Evolutionary conservation across 2,888 invertebrate species (phyloP).

Genomic region (Pseudococcus jackbeardsleyi): DNA sequence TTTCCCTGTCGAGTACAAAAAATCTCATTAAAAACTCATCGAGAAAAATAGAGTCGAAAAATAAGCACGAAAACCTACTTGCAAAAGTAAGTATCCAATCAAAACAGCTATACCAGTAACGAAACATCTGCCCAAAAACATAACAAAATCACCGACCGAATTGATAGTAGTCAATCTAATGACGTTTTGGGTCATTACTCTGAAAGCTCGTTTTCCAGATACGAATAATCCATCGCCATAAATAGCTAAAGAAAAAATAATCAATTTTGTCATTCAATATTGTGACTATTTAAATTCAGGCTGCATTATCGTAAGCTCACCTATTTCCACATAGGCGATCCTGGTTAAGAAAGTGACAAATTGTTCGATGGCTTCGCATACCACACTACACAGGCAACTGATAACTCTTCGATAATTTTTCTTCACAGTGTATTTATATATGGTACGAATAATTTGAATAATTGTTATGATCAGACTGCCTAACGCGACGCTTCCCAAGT

Average conservation of each 20-base stretch:
- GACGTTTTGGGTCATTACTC: conserved; percentile 75
- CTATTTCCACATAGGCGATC: conserved; percentile 80
- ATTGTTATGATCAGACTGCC: conserved; percentile 82
- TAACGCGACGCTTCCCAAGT: conserved; percentile 83
- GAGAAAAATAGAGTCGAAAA: not conserved
- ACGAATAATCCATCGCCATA: conserved; percentile 77
- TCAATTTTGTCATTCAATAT: not conserved
- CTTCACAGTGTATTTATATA: conserved; percentile 71
- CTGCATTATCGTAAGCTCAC: conserved; percentile 12
- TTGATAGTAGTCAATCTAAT: conserved; percentile 79
- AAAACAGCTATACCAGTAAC: conserved; percentile 77
- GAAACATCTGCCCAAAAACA: conserved; percentile 78
- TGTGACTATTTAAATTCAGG: too few relatives aligned
- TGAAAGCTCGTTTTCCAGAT: conserved; percentile 76
- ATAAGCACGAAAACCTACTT: conserved; percentile 70
- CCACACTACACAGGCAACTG: conserved; percentile 76
- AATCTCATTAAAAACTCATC: not conserved
- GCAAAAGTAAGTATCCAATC: conserved; percentile 75
- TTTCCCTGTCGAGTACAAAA: not conserved
- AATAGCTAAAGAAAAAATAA: conserved; percentile 73
- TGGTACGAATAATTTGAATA: conserved; percentile 76
- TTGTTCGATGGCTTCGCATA: conserved; percentile 78
- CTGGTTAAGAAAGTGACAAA: conserved; percentile 77
- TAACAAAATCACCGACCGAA: conserved; percentile 80
- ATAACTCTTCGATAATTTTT: conserved; percentile 72